phyloP scores from a whole-genome alignment of 2,888 invertebrate species.

The Spisula solida region DNA sequence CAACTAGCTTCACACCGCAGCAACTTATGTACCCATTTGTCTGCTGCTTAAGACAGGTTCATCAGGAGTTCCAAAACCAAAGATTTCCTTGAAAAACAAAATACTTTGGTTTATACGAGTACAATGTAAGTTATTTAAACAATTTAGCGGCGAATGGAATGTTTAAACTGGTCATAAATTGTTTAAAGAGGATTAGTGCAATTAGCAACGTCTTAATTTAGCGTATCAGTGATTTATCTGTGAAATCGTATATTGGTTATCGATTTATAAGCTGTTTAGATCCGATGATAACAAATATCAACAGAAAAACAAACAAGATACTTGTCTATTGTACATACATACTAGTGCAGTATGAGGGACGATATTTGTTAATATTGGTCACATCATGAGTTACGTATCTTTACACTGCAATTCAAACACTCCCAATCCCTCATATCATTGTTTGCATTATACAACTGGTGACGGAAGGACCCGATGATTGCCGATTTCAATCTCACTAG shows the following conservation, averaged over 20 bases:
- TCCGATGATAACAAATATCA: not conserved
- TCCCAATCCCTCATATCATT: no score
- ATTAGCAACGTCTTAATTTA: constrained; percentile 16
- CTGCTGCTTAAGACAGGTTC: no score
- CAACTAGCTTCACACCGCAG: no score
- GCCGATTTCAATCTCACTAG: no score
- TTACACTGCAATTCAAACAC: no score
- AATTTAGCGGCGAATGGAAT: not conserved
- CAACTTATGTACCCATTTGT: no score
- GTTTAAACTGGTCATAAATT: not conserved
- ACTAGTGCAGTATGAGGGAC: not conserved
- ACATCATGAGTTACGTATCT: no score
- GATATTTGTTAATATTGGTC: not conserved
- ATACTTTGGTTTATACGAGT: no score
- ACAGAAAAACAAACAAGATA: constrained; percentile 3
- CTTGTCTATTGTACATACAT: not conserved
- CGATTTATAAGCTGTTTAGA: constrained; percentile 5
- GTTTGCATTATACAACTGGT: no score
- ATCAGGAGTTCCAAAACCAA: no score
- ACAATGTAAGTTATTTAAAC: not conserved
- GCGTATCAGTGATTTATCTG: constrained; percentile 16
- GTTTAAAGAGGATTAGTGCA: not conserved
- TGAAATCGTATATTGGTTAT: not conserved
- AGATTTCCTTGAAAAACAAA: no score
- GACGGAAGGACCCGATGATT: no score